Conservation (phyloP, 2,797 vertebrate species). For the Periparus ater region DNA sequence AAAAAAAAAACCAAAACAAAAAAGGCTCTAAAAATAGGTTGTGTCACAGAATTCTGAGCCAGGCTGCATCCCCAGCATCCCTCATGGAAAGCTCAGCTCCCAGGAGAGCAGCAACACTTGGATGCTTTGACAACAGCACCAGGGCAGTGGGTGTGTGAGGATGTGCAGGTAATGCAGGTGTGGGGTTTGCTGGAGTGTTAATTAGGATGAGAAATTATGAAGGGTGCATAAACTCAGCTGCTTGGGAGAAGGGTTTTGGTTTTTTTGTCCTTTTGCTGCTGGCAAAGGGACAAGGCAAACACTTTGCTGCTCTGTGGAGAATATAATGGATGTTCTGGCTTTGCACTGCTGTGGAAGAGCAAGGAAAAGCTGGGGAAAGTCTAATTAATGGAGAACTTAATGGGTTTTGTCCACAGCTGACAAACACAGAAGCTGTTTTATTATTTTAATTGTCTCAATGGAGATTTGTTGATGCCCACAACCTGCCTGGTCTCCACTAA, state of each 20-base stretch:
- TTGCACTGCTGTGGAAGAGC: neutral
- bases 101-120: neutral
- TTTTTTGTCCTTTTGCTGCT: neutral
- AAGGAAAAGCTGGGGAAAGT: neutral
- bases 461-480: neutral
- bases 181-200: neutral
- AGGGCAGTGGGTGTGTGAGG: neutral
- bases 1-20: neutral
- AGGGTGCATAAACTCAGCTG: neutral
- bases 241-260: neutral
- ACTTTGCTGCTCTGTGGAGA: neutral
- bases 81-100: neutral
- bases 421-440: neutral
- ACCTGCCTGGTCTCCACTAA: neutral
- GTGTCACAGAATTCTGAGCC: neutral
- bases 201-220: slow-evolving; percentile 24
- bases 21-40: slow-evolving; percentile 28
- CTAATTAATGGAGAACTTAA: neutral
- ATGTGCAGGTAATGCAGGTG: neutral
- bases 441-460: neutral
- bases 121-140: neutral
- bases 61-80: slow-evolving; percentile 11
- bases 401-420: neutral
- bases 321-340: neutral
- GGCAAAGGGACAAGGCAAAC: neutral